These are phyloP conservation scores for Acheta domesticus DNA, from an alignment of 2,888 invertebrate genomes.

Conservation along the genomic window DNA sequence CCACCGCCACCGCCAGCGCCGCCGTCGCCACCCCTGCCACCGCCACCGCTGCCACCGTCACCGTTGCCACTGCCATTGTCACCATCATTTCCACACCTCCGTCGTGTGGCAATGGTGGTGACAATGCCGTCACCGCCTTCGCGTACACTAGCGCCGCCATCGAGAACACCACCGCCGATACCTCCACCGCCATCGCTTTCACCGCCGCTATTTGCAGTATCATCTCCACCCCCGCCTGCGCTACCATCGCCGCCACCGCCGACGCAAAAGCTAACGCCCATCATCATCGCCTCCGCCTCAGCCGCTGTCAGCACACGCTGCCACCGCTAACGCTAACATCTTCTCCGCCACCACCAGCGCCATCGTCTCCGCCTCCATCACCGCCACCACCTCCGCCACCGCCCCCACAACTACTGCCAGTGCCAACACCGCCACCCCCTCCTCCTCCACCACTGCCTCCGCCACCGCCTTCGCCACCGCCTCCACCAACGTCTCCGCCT, in stretches of 20 bases:
- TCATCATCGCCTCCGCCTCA: too few species aligned
- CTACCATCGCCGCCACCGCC: not conserved
- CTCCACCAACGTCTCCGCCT: too few species aligned
- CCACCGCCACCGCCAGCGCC: not conserved
- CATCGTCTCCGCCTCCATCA: too few species aligned
- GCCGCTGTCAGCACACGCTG: too few species aligned
- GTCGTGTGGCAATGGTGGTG: too few species aligned
- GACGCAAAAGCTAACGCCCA: fast-evolving
- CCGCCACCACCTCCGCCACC: too few species aligned
- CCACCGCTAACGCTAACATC: fast-evolving
- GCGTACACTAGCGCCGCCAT: not conserved
- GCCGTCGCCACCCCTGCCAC: not conserved
- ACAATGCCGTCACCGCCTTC: not conserved
- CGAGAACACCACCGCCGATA: not conserved
- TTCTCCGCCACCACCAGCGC: too few species aligned
- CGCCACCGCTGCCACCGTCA: not conserved
- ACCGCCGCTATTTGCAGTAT: not conserved
- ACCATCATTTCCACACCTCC: too few species aligned
- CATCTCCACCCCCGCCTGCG: not conserved
- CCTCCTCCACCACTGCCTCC: not conserved
- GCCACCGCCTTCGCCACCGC: not conserved
- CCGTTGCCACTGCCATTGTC: too few species aligned
- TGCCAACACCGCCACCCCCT: not conserved
- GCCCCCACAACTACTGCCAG: too few species aligned
- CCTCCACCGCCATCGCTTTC: not conserved